Base-by-base conservation (phyloP, 2,113 vertebrate genomes). In the Pelodiscus sinensis region DNA sequence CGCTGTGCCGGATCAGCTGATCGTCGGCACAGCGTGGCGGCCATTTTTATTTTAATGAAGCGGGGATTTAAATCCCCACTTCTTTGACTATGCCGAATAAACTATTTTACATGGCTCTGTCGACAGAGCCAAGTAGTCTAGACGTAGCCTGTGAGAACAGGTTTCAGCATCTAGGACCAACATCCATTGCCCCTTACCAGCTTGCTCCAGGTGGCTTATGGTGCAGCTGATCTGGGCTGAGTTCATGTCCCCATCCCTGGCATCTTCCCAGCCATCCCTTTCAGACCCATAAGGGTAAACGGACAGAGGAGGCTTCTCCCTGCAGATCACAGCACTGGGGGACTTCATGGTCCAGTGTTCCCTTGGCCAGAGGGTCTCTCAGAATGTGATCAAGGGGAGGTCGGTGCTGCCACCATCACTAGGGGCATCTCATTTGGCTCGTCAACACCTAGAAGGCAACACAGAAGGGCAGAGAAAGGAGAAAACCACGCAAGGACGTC, bases 201-300 rank as follows among this genome's bases (percentile, higher is more conserved):
- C 94, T 58, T 93, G 82, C 15, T 90, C 88, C 55, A 97, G 91
- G 84, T 97, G 94, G 27, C 79, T 73, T 95, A 96, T 96, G 35
- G 96, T 94, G 75, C 57, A 79, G 81, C 89, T 82, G 68, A 96
- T 87, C 50, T 84, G 83, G 51, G 65, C 56, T 14, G 91, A 86
- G 56, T 93, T 82, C 55, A 90, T 13, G 27, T 38, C 56, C 29
- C 71, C 50, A 71, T 56, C n/a, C n/a, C n/a, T 15, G 38, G 51
- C 54, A 31, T 55, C 51, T 73, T 85, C 38, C 31, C 51, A 38
- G n/a, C 6, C 50, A 38, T 27, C 19, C 56, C 16, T 15, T 62
- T 50, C 38, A 62, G 14, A 16, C 51, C 50, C 31, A 25, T 24
- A 84, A 84, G 51, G 51, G 35, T 85, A 75, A 85, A 85, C 9